phyloP scores from a whole-genome alignment of 2,888 invertebrate genomes.

The Argyra leucocephala region DNA sequence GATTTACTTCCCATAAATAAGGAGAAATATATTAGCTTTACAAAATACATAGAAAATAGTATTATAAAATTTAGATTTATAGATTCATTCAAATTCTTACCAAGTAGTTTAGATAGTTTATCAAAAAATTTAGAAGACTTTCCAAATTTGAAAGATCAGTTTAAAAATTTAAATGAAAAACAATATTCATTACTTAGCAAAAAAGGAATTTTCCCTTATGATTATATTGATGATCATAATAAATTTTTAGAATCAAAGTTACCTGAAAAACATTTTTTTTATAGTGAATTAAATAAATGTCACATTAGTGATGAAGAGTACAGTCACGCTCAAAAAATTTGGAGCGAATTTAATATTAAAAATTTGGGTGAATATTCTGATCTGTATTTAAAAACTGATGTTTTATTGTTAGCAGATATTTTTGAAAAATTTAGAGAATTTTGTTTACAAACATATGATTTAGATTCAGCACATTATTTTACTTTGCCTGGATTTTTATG shows the following conservation, averaged over 20 bases:
- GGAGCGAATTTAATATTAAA: slow-evolving; percentile 25
- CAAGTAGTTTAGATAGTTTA: slow-evolving; percentile 14
- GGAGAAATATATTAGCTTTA: not conserved
- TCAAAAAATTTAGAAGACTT: not conserved
- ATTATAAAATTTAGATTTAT: slow-evolving; percentile 18
- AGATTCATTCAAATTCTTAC: slow-evolving; percentile 16
- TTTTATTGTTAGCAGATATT: slow-evolving; percentile 32
- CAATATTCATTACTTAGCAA: slow-evolving; percentile 23
- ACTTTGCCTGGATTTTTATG: slow-evolving; percentile 14
- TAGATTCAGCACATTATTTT: slow-evolving; percentile 16
- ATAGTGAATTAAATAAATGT: slow-evolving; percentile 22
- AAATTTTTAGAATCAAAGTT: slow-evolving; percentile 25
- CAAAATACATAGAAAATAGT: not conserved
- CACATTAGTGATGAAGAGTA: slow-evolving; percentile 22
- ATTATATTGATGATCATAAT: slow-evolving; percentile 25
- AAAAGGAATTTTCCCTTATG: slow-evolving; percentile 34
- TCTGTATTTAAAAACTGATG: slow-evolving; percentile 31
- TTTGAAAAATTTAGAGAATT: slow-evolving; percentile 13
- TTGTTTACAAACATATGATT: slow-evolving; percentile 8
- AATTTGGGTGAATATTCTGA: slow-evolving; percentile 28
- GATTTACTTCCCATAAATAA: not conserved
- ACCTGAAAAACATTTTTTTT: slow-evolving; percentile 23
- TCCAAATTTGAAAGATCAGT: not conserved
- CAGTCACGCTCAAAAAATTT: slow-evolving; percentile 26
- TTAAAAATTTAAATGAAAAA: not conserved